Conservation (phyloP, 2,888 invertebrate species). For the Tipula vernalis region DNA sequence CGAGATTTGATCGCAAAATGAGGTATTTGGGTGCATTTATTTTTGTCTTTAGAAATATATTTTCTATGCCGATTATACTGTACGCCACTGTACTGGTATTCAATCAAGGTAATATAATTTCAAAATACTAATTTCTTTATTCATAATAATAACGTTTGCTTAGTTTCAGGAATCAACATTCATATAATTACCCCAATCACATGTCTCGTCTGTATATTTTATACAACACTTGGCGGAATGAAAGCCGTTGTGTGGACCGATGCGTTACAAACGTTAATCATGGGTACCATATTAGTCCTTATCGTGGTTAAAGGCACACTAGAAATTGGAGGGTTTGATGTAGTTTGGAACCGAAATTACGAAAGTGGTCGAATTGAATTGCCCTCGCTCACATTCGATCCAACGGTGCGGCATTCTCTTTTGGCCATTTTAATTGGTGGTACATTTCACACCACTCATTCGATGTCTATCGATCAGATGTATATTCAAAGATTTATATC, state of each 20-base stretch:
- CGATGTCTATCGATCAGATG: slow-evolving; percentile 66
- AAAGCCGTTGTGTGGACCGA: background rate
- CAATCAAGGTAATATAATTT: background rate
- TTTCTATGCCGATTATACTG: background rate
- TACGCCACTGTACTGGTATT: background rate
- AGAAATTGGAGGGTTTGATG: slow-evolving; percentile 46
- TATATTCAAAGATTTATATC: slow-evolving; percentile 77
- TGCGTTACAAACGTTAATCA: slow-evolving; percentile 36
- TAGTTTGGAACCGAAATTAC: slow-evolving; percentile 38
- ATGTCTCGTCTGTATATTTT: slow-evolving; percentile 69
- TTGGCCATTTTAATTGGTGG: slow-evolving; percentile 67
- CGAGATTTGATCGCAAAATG: background rate
- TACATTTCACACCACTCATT: slow-evolving; percentile 60
- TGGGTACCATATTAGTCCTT: slow-evolving; percentile 60
- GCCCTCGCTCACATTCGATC: slow-evolving; percentile 62
- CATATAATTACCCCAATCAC: slow-evolving; percentile 68
- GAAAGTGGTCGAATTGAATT: slow-evolving; percentile 46
- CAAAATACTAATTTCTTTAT: background rate
- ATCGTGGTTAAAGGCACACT: slow-evolving; percentile 61
- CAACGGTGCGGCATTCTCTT: slow-evolving; percentile 62
- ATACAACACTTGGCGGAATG: slow-evolving; percentile 42
- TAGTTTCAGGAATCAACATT: slow-evolving; percentile 48
- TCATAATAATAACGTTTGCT: slow-evolving; percentile 9
- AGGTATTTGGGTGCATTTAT: background rate
- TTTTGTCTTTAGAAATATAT: background rate